These are phyloP conservation scores for Phyllostomus discolor DNA, from an alignment of 2,113 vertebrate species.

Conservation along the genomic window DNA sequence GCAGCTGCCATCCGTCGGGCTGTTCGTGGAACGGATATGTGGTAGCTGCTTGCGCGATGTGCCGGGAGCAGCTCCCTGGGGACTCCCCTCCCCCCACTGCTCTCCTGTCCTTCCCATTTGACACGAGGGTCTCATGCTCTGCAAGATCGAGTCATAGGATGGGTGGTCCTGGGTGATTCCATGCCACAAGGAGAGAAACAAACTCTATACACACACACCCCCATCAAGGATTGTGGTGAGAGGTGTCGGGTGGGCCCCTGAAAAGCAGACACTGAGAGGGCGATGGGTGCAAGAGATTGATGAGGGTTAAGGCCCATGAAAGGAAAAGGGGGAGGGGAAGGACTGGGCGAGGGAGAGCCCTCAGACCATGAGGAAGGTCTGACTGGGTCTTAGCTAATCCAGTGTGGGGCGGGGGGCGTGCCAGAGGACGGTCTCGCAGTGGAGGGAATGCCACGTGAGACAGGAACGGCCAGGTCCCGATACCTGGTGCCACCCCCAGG, in stretches of 20 bases:
- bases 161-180: neutral
- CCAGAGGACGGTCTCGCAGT: neutral
- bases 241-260: neutral
- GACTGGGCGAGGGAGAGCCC: neutral
- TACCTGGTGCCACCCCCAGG: neutral
- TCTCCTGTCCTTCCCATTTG: fast-evolving
- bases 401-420: fast-evolving
- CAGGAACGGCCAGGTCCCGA: neutral
- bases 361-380: neutral
- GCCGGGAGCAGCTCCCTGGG: too few species aligned
- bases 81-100: too few species aligned
- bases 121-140: neutral
- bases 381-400: neutral
- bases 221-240: neutral
- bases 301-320: neutral
- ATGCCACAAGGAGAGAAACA: neutral
- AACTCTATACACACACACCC: neutral
- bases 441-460: neutral
- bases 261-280: neutral
- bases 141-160: neutral
- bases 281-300: neutral
- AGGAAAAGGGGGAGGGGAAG: neutral
- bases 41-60: neutral
- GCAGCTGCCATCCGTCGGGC: neutral
- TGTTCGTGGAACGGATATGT: too few species aligned